Evolutionary conservation across 2,797 vertebrate genomes (phyloP).

Genomic region (Scolopax rusticola): DNA sequence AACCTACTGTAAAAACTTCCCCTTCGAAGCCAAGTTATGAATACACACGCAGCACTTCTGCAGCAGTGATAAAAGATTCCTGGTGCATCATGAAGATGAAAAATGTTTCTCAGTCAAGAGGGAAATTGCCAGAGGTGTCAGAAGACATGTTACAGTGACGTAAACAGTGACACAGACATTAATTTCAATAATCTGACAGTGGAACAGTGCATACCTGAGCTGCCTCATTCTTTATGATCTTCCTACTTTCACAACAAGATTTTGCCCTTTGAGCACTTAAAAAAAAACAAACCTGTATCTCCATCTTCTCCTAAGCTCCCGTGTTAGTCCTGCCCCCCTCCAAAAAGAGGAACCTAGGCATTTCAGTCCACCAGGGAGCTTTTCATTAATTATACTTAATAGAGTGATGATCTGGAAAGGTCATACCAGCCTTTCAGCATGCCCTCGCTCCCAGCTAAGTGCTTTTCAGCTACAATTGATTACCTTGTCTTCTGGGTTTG

Average conservation of each 20-base stretch:
- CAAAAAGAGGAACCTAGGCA: not conserved
- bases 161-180: slow-evolving; percentile 39
- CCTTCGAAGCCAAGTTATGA: not conserved
- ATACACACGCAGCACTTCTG: not conserved
- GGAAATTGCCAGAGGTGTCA: slow-evolving; percentile 62
- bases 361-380: not conserved
- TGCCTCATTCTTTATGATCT: not conserved
- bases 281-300: not conserved
- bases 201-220: slow-evolving; percentile 17
- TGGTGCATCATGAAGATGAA: slow-evolving; percentile 12
- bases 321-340: no score
- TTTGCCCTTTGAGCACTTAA: not conserved
- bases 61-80: not conserved
- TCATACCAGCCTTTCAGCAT: slow-evolving; percentile 11
- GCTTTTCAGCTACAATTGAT: slow-evolving; percentile 12
- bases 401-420: slow-evolving; percentile 26
- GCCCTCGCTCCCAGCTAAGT: not conserved
- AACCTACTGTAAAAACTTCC: not conserved
- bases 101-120: slow-evolving; percentile 36
- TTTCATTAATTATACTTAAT: slow-evolving; percentile 51
- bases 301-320: not conserved
- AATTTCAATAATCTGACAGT: slow-evolving; percentile 59
- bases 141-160: slow-evolving; percentile 50
- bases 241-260: not conserved
- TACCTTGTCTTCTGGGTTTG: not conserved